Percentiles rank a stretch among this genome's conserved stretches.
Conservation (phyloP, 2,888 invertebrate genomes). For the Drosophila paranaensis region DNA sequence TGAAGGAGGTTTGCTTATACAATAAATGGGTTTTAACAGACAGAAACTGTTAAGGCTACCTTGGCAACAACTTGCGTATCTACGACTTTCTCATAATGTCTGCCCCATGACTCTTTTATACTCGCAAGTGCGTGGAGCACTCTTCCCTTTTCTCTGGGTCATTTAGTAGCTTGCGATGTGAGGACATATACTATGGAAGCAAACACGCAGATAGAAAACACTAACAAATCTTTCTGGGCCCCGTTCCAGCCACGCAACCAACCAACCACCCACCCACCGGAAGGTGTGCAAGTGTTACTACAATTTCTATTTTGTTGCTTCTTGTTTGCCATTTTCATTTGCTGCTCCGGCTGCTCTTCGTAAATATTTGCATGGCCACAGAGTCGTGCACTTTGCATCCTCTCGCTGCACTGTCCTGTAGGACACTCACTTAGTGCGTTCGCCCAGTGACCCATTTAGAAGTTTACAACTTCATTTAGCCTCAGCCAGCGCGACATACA, state of each 20-base stretch:
- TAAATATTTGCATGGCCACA: conserved; percentile 28
- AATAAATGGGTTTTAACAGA: not conserved
- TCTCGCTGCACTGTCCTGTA: not conserved
- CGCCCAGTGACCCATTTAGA: conserved; percentile 22
- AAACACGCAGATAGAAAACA: conserved; percentile 14
- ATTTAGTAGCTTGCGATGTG: conserved; percentile 12
- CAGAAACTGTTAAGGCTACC: not conserved
- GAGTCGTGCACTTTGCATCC: conserved; percentile 18
- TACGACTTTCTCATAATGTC: not conserved
- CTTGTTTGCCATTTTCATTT: conserved; percentile 47
- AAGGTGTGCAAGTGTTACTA: conserved; percentile 21
- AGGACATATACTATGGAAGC: conserved; percentile 17
- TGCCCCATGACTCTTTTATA: not conserved
- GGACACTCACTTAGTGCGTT: conserved; percentile 11
- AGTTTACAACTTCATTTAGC: conserved; percentile 22
- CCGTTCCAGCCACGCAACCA: not conserved
- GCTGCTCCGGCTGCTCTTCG: conserved; percentile 11
- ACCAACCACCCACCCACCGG: not conserved
- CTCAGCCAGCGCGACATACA: conserved; percentile 4
- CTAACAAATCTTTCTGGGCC: conserved; percentile 2
- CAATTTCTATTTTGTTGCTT: conserved; percentile 39
- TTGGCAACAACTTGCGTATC: not conserved
- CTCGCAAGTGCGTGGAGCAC: not conserved
- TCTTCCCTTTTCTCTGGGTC: not conserved
- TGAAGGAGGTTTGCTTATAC: not conserved